Evolutionary conservation across 2,113 vertebrate species (phyloP).

Genomic region (Tor tambroides): DNA sequence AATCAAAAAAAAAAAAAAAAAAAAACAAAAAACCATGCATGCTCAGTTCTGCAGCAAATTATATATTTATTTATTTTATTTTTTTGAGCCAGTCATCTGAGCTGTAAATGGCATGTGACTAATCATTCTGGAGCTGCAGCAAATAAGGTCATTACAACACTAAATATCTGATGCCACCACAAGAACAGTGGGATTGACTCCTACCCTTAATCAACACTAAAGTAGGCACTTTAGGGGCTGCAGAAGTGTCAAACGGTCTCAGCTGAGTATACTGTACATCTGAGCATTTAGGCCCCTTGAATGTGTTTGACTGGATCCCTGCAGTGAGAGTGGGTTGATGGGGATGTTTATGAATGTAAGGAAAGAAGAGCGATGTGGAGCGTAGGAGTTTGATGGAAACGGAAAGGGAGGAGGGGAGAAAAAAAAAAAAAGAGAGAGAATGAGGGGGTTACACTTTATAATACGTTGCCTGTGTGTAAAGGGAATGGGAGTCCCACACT

Average conservation of each 20-base stretch:
- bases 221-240: not conserved
- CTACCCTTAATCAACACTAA: not conserved
- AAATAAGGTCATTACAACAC: not conserved
- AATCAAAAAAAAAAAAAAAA: too few species aligned
- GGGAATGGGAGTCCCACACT: slow-evolving; percentile 27
- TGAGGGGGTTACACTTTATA: slow-evolving; percentile 5
- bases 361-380: not conserved
- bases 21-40: not conserved
- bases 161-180: not conserved
- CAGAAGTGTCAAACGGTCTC: not conserved
- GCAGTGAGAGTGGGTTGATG: slow-evolving; percentile 43
- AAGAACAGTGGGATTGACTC: not conserved
- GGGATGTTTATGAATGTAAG: slow-evolving; percentile 27
- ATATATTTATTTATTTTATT: not conserved
- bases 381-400: not conserved
- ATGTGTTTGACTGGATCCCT: not conserved
- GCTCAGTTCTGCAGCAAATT: not conserved
- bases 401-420: not conserved
- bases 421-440: not conserved
- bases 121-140: not conserved
- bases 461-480: slow-evolving; percentile 3
- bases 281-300: not conserved
- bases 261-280: slow-evolving; percentile 8
- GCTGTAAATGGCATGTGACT: not conserved
- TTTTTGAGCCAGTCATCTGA: not conserved